These are phyloP conservation scores for Arnoldichthys spilopterus DNA, from an alignment of 2,797 vertebrate genomes.

Conservation along the genomic window DNA sequence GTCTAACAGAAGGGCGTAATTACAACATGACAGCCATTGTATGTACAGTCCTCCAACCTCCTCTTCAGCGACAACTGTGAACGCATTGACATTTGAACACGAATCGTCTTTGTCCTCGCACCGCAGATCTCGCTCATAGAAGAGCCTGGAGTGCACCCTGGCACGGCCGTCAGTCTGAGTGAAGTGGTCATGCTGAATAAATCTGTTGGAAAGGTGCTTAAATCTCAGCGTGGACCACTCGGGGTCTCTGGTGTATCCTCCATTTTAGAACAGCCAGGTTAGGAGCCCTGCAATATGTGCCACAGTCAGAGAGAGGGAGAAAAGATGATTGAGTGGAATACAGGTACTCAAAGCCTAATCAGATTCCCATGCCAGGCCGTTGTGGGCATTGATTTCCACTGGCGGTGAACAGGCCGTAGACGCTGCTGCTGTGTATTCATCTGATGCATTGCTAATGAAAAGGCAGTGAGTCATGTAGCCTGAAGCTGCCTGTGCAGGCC, in stretches of 20 bases:
- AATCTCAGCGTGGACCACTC: not conserved
- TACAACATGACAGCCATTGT: constrained; percentile 15
- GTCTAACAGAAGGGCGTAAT: constrained; percentile 17
- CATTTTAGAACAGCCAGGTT: constrained; percentile 31
- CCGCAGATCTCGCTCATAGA: not conserved
- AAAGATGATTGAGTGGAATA: constrained; percentile 31
- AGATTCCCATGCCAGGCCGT: constrained; percentile 63
- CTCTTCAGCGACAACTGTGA: constrained; percentile 25
- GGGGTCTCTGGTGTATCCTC: constrained; percentile 22
- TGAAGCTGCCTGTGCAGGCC: not conserved
- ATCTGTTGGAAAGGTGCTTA: not conserved
- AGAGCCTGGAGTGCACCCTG: constrained; percentile 6
- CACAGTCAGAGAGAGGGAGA: constrained; percentile 6
- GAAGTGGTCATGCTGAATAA: constrained; percentile 15
- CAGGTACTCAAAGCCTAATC: constrained; percentile 46
- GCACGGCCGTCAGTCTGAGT: not conserved
- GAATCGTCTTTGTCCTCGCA: constrained; percentile 32
- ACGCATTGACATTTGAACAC: constrained; percentile 37
- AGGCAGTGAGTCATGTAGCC: constrained; percentile 55
- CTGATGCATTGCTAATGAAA: constrained; percentile 66
- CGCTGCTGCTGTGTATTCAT: constrained; percentile 59
- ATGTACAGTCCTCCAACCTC: constrained; percentile 13
- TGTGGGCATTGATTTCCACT: constrained; percentile 65
- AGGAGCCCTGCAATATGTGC: not conserved
- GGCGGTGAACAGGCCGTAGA: constrained; percentile 57